Conservation (phyloP, 2,797 vertebrate species). For the Lagorchestes hirsutus region DNA sequence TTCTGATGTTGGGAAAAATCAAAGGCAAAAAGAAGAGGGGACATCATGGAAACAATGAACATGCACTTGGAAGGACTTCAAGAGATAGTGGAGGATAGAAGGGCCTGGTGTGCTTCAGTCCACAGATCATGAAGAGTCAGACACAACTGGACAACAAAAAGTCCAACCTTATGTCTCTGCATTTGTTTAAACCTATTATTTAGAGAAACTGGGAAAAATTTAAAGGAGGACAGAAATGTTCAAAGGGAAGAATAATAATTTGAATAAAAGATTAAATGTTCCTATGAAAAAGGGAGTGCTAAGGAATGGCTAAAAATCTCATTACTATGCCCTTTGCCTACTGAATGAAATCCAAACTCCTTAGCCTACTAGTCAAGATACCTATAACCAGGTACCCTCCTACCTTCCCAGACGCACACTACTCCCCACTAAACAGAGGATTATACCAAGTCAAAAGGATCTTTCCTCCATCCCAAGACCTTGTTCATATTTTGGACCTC, state of each 20-base stretch:
- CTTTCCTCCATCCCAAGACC: neutral
- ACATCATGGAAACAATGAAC: too few relatives aligned
- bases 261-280: slow-evolving; percentile 25
- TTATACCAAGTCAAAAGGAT: neutral
- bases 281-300: neutral
- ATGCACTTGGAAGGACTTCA: too few relatives aligned
- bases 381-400: neutral
- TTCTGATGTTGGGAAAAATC: too few relatives aligned
- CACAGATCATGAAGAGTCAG: too few relatives aligned
- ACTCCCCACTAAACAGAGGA: neutral
- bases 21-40: neutral
- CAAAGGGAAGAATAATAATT: slow-evolving; percentile 19
- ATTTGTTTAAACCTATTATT: slow-evolving; percentile 38
- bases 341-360: neutral
- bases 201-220: slow-evolving; percentile 33
- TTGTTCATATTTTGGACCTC: neutral
- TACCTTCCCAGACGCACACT: neutral
- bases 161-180: neutral
- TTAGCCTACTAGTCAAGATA: neutral
- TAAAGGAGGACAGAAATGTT: slow-evolving; percentile 28
- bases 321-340: neutral
- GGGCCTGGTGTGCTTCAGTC: too few relatives aligned
- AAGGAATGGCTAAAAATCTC: neutral
- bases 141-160: too few relatives aligned
- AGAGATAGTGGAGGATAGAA: too few relatives aligned